These are phyloP conservation scores for Narcine bancroftii DNA, from an alignment of 2,113 vertebrate genomes.

Conservation along the genomic window DNA sequence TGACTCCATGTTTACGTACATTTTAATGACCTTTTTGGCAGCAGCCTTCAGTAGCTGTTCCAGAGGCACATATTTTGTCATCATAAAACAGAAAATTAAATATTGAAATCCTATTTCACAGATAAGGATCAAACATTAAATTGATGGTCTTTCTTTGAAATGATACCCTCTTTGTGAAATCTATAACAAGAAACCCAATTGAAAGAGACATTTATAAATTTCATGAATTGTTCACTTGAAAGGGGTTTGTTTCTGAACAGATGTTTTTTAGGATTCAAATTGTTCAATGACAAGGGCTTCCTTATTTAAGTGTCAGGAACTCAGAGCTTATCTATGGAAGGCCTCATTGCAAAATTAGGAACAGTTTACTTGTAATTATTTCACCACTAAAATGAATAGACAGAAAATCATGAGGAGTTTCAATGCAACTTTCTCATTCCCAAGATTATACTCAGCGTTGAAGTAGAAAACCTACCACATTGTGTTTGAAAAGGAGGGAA, in stretches of 20 bases:
- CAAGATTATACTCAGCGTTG: neutral
- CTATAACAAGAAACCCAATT: neutral
- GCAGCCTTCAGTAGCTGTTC: neutral
- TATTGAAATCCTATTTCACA: neutral
- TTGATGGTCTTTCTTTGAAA: neutral
- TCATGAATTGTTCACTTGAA: neutral
- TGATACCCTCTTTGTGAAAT: neutral
- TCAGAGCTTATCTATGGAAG: neutral
- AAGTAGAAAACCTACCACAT: neutral
- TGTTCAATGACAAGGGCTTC: neutral
- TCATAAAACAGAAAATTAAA: neutral
- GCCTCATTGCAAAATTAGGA: neutral
- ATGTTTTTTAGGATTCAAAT: neutral
- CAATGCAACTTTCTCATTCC: neutral
- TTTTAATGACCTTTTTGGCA: neutral
- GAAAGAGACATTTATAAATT: neutral
- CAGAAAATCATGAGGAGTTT: neutral
- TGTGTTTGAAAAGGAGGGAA: neutral
- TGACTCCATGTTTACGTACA: neutral
- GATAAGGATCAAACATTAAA: neutral
- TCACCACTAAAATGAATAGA: neutral
- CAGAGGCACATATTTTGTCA: neutral
- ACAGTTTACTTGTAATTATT: neutral
- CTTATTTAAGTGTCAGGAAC: neutral
- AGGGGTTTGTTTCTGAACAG: neutral